These are phyloP conservation scores for Saxidomus purpurata DNA, from an alignment of 1,140 invertebrate genomes.

Conservation along the genomic window DNA sequence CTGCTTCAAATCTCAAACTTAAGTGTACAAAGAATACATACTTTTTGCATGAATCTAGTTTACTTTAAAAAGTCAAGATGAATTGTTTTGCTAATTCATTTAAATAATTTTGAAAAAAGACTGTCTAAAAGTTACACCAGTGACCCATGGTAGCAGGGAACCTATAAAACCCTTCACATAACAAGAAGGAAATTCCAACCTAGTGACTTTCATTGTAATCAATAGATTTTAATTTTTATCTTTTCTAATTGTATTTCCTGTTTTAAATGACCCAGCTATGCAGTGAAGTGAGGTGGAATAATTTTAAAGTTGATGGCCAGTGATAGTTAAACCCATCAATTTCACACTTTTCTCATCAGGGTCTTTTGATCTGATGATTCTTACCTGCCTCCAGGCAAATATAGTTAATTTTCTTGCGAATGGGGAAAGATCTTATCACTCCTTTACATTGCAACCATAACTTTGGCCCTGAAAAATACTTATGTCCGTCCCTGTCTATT, in stretches of 20 bases:
- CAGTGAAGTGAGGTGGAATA: background rate
- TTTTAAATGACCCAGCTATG: constrained; percentile 6
- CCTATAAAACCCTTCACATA: background rate
- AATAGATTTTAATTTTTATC: constrained; percentile 26
- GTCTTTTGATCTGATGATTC: background rate
- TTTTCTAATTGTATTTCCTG: constrained; percentile 43
- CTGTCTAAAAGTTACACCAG: no score
- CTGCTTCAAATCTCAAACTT: no score
- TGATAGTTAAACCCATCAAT: constrained; percentile 23
- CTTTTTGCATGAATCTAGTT: no score
- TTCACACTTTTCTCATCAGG: background rate
- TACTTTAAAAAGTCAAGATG: no score
- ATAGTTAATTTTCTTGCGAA: constrained; percentile 28
- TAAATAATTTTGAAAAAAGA: no score
- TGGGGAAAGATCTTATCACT: background rate
- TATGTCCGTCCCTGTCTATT: no score
- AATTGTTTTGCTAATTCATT: no score
- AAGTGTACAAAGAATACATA: no score
- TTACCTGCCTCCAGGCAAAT: background rate
- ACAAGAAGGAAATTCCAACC: background rate
- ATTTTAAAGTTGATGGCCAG: background rate
- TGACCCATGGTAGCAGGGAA: no score
- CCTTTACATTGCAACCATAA: background rate
- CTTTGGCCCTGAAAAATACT: no score
- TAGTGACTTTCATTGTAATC: background rate